phyloP scores from a whole-genome alignment of 92 coral and sea anemone species.

The Paramuricea clavata region DNA sequence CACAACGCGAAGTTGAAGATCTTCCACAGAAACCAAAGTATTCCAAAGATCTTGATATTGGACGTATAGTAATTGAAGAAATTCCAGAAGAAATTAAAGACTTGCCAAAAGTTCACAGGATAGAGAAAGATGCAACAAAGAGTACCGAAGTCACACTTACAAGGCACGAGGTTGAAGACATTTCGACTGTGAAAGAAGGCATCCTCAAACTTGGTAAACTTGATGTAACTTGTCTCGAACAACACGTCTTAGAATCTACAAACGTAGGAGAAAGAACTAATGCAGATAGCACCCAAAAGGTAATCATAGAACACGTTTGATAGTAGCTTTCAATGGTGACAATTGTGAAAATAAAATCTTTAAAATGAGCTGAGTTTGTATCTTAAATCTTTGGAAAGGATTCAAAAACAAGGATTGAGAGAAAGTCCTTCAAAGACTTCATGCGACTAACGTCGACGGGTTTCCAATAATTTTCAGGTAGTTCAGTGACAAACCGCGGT shows the following conservation, averaged over 20 bases:
- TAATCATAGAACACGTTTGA: neutral
- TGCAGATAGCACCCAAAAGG: neutral
- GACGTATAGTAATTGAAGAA: neutral
- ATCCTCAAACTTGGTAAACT: slow-evolving; percentile 22
- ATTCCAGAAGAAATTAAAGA: neutral
- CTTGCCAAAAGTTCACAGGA: neutral
- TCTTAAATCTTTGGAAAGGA: no score
- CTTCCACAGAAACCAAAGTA: neutral
- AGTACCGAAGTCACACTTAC: neutral
- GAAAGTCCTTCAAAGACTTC: no score
- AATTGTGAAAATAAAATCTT: no score
- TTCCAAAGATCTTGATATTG: neutral
- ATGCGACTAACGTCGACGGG: no score
- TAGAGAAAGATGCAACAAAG: neutral
- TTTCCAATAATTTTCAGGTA: no score
- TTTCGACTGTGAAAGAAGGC: neutral
- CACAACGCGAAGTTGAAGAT: slow-evolving; percentile 17
- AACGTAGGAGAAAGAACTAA: neutral
- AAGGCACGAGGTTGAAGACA: neutral
- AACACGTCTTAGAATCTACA: neutral
- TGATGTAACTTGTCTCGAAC: neutral
- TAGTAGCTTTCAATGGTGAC: no score
- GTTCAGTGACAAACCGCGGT: no score
- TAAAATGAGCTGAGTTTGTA: no score
- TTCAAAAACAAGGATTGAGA: no score